A percentile compares a stretch with the other conserved stretches of the same genome.
phyloP scores from a whole-genome alignment of 2,888 invertebrate genomes.

The Megastigmus dorsalis region DNA sequence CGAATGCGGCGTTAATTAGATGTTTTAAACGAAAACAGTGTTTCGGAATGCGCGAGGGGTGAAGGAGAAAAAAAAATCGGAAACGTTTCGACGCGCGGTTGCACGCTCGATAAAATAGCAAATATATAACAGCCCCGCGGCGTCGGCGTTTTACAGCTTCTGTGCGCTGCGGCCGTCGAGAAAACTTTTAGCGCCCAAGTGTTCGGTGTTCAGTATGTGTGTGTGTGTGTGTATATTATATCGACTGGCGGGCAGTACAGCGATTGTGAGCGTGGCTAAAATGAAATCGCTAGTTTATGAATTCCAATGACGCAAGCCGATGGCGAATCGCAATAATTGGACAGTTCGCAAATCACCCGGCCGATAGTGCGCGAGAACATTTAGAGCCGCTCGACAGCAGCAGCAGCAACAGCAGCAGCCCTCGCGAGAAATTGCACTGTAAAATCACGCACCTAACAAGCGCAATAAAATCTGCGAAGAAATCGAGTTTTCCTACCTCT shows the following conservation, averaged over 20 bases:
- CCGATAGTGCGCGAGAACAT: background rate
- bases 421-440: slow-evolving; percentile 36
- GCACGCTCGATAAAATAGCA: slow-evolving; percentile 37
- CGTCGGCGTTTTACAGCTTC: slow-evolving; percentile 41
- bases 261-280: slow-evolving; percentile 23
- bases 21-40: too few species aligned
- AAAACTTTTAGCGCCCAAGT: background rate
- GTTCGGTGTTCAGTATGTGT: background rate
- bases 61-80: too few species aligned
- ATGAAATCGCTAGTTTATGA: slow-evolving; percentile 45
- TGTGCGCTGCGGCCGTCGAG: slow-evolving; percentile 7
- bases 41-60: too few species aligned
- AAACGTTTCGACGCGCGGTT: slow-evolving; percentile 20
- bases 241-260: too few species aligned
- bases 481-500: too few species aligned
- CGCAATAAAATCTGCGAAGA: slow-evolving; percentile 39
- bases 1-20: too few species aligned
- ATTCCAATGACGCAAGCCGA: slow-evolving; percentile 42
- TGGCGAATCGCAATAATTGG: slow-evolving; percentile 46
- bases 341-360: slow-evolving; percentile 40
- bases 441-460: slow-evolving; percentile 34
- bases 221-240: background rate
- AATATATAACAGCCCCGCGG: background rate
- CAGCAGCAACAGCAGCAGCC: background rate
- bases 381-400: too few species aligned